Conservation (phyloP, 2,888 invertebrate genomes). For the Morpho achilles region DNA sequence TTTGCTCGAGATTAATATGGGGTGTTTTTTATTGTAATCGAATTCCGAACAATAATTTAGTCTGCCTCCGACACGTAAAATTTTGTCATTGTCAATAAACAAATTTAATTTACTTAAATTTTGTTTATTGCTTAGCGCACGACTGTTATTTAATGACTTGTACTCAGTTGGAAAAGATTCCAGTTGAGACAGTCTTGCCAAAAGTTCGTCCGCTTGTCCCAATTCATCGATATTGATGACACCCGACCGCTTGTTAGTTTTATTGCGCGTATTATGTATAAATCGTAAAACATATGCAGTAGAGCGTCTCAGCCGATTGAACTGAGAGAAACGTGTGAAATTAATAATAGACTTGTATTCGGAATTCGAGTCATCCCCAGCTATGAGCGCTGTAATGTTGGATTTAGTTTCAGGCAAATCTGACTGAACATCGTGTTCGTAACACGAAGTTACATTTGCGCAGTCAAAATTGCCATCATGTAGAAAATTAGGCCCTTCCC, state of each 20-base stretch:
- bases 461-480: not conserved
- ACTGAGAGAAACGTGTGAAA: slow-evolving; percentile 20
- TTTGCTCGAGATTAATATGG: slow-evolving; percentile 24
- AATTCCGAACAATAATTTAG: slow-evolving; percentile 17
- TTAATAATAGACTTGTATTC: slow-evolving; percentile 3
- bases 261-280: slow-evolving; percentile 14
- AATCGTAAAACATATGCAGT: slow-evolving; percentile 17
- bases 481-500: slow-evolving; percentile 15
- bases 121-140: not conserved
- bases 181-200: slow-evolving; percentile 1
- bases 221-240: slow-evolving; percentile 16
- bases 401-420: slow-evolving; percentile 14
- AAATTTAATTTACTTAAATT: slow-evolving; percentile 7
- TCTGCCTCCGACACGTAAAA: slow-evolving; percentile 20
- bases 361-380: no score
- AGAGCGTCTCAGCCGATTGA: slow-evolving; percentile 13
- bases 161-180: slow-evolving; percentile 14
- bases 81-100: slow-evolving; percentile 1
- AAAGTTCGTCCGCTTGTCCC: slow-evolving; percentile 1
- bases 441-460: not conserved
- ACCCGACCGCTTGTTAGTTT: slow-evolving; percentile 4
- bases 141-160: not conserved
- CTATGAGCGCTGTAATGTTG: no score
- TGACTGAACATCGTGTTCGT: not conserved
- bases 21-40: slow-evolving; percentile 28